Conservation (phyloP, 2,113 vertebrate genomes). For the Narcine bancroftii region DNA sequence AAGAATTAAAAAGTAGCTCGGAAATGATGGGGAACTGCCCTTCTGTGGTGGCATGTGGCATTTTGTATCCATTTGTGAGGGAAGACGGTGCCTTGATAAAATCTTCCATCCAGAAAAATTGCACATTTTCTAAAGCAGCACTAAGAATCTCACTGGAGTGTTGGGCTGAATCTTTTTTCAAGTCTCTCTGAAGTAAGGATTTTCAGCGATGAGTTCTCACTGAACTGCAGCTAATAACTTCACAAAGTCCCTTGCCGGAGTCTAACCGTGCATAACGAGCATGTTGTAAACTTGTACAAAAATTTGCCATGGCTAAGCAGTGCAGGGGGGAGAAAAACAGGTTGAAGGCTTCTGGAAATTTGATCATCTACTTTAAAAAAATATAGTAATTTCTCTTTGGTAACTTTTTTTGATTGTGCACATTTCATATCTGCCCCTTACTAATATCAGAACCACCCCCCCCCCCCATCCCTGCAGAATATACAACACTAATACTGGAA, state of each 20-base stretch:
- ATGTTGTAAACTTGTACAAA: background rate
- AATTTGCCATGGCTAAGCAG: background rate
- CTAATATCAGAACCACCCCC: background rate
- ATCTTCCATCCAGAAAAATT: too few species aligned
- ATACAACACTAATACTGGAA: background rate
- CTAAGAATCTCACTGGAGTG: too few species aligned
- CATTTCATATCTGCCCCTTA: background rate
- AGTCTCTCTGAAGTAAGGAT: too few species aligned
- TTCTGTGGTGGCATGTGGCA: too few species aligned
- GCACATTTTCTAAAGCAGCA: too few species aligned
- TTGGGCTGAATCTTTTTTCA: too few species aligned
- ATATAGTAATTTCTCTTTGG: background rate
- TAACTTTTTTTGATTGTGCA: background rate
- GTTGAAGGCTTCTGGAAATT: background rate
- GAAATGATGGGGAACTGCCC: too few species aligned
- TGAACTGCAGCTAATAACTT: background rate
- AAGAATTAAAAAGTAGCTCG: too few species aligned
- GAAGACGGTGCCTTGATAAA: too few species aligned
- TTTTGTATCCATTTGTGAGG: too few species aligned
- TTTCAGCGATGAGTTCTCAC: background rate
- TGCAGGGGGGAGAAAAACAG: background rate
- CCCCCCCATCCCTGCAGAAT: background rate
- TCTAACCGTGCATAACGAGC: background rate
- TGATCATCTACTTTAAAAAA: background rate
- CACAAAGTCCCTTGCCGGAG: background rate